These are phyloP conservation scores for Dyspetes luteomarginatus DNA, from an alignment of 2,888 invertebrate genomes.

Conservation along the genomic window DNA sequence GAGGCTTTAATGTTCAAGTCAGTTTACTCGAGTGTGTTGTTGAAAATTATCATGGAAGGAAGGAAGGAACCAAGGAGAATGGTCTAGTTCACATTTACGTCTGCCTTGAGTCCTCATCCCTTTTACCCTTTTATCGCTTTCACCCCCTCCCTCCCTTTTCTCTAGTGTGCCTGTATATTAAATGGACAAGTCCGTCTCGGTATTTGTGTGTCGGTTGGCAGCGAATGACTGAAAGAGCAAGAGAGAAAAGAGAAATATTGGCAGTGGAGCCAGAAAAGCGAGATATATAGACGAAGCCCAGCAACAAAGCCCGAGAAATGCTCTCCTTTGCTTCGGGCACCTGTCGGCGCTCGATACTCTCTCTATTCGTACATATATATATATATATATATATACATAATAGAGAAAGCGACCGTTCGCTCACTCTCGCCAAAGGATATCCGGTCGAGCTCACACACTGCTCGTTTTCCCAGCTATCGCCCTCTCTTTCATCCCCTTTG, in stretches of 20 bases:
- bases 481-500: neutral
- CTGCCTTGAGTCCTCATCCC: slow-evolving; percentile 53
- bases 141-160: neutral
- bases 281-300: neutral
- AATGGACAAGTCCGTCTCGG: no score
- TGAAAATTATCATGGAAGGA: slow-evolving; percentile 28
- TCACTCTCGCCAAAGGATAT: slow-evolving; percentile 42
- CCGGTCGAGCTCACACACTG: slow-evolving; percentile 27
- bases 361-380: slow-evolving; percentile 32
- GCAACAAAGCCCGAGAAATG: slow-evolving; percentile 51
- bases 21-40: slow-evolving; percentile 35
- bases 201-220: neutral
- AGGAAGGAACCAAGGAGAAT: slow-evolving; percentile 48
- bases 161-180: no score
- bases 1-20: slow-evolving; percentile 56
- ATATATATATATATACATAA: neutral
- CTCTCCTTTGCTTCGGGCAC: slow-evolving; percentile 56
- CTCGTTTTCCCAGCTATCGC: slow-evolving; percentile 17
- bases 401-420: neutral
- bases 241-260: neutral
- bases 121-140: slow-evolving; percentile 1
- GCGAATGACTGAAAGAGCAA: neutral
- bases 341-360: slow-evolving; percentile 64
- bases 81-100: slow-evolving; percentile 21
- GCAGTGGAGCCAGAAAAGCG: neutral